Evolutionary conservation across 2,113 vertebrate species (phyloP), one percentile per base, ranked within the genome.

Genomic region (Acanthochromis polyacanthus): DNA sequence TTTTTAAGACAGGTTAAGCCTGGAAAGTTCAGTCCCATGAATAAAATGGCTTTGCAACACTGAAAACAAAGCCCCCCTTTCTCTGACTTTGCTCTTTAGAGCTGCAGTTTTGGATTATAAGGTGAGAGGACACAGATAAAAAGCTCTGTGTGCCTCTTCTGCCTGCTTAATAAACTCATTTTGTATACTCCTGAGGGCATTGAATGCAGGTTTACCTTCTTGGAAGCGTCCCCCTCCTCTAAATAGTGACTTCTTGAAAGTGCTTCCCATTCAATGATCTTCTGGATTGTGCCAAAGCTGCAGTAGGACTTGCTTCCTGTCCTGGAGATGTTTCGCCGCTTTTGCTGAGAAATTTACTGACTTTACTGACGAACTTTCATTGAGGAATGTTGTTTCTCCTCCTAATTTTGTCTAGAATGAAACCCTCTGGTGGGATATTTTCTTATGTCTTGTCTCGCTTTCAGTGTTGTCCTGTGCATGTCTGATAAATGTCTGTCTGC

Each of bases 331-430:
- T 58, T 69, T 25, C 1, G 4, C 57, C 48, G 10, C 64, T 48
- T 79, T 75, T 0, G 16, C 22, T 22, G 59, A 66, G 60, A 23
- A 19, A 28, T 52, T 65, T 14, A 56, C 15, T 7, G 53, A 87
- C 65, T n/a, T n/a, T 58, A 11, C 52, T 28, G 32, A 25, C 51
- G 51, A 51, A 46, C 40, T 61, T 71, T 69, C 0, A 32, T 10
- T 38, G 46, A 48, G 45, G 15, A 67, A 58, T 19, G 38, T 55
- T 23, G 10, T 62, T 64, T 11, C 66, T 51, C 43, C 30, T 30
- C 30, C 30, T 30, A 5, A 30, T 28, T 11, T 23, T n/a, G 28
- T 57, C 15, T 55, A 9, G 20, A 20, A 22, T 19, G 7, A 11
- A 36, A 38, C 11, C 7, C 36, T 48, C 40, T 15, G 40, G 3